Base-by-base conservation (phyloP, 35 echinoderm and acorn worm species). In the Ophioderma brevispina region DNA sequence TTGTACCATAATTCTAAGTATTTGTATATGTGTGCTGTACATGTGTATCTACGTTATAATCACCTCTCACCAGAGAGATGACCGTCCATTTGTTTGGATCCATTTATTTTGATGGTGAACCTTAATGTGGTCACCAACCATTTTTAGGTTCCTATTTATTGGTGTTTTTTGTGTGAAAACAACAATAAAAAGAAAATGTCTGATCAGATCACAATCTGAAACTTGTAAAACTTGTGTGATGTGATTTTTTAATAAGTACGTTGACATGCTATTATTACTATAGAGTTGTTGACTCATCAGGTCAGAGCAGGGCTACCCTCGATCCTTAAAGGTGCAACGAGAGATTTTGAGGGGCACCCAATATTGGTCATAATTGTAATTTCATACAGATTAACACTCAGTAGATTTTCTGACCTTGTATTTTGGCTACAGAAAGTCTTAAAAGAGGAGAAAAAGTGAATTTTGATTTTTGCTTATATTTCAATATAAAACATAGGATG, bases 1-100 rank as follows among this genome's bases (percentile, higher is more conserved):
- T 70, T 70, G 59, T 70, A 70, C n/a, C 59, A 70, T 70, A 70
- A 70, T 70, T 70, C 59, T 30, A 25, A 70, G 23, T 70, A 70
- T 70, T 30, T 70, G 59, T 70, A 70, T 70, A 70, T 70, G 59
- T 70, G 59, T 70, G 59, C 59, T 70, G 59, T 70, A 70, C 59
- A 70, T 70, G 59, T 70, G 17, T 70, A 30, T 70, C 41, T 46
- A 46, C 17, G 41, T 46, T 46, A 46, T 46, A 70, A 2, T 70
- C 59, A 70, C 28, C 59, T 70, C 59, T 70, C 59, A 2, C 4
- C 15, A 30, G 59, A 70, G 59, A 70, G 59, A 8, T 70, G 59
- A 70, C 59, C 59, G 59, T 70, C 59, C 28, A 30, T 70, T 70
- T 70, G 28, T 70, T 70, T 70, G 59, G 59, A 70, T 70, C 59